These are phyloP conservation scores for Hipparchia semele DNA, from an alignment of 2,888 invertebrate species.

Conservation along the genomic window DNA sequence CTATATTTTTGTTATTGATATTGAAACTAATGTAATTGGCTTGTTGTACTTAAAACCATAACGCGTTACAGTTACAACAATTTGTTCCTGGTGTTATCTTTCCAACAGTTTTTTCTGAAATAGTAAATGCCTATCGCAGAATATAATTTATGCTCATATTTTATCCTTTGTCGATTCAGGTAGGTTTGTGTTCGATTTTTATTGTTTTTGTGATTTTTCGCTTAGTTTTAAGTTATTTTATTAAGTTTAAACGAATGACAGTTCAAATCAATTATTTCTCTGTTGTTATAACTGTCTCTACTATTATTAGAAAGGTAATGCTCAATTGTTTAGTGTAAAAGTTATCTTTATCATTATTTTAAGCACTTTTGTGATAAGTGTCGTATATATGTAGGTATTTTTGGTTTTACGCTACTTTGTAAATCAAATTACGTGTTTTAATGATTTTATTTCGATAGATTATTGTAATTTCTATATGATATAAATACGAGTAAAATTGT, in stretches of 20 bases:
- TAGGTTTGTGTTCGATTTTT: constrained; percentile 12
- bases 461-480: background rate
- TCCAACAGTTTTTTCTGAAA: background rate
- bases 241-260: background rate
- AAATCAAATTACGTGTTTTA: too few species aligned
- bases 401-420: too few species aligned
- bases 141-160: background rate
- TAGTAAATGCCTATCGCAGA: background rate
- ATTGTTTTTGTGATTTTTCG: background rate
- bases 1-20: constrained; percentile 49
- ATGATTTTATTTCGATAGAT: background rate
- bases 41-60: constrained; percentile 66
- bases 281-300: background rate
- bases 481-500: background rate
- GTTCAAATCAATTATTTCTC: constrained; percentile 1
- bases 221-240: background rate
- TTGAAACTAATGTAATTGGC: constrained; percentile 68
- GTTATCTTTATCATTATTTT: background rate
- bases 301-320: constrained; percentile 1
- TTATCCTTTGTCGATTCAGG: background rate
- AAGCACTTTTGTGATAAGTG: background rate
- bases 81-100: background rate
- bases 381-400: too few species aligned
- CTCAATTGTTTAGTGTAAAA: constrained; percentile 6
- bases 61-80: background rate